These are phyloP conservation scores for Amphipoea oculea DNA, from an alignment of 2,888 invertebrate species.

Conservation along the genomic window DNA sequence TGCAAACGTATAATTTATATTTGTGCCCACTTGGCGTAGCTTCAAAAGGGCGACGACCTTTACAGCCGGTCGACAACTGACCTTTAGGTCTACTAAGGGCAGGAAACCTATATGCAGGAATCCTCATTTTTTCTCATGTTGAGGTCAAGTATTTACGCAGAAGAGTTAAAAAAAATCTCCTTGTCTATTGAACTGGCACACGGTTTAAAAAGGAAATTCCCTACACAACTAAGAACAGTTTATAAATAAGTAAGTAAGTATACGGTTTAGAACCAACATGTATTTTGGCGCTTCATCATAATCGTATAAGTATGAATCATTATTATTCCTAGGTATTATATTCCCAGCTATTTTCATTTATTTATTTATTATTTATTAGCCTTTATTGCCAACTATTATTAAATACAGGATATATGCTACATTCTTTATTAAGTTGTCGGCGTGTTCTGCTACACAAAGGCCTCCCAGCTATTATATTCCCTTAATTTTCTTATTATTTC, in stretches of 20 bases:
- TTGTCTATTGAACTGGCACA: neutral
- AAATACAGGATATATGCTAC: no score
- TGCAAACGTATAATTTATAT: slow-evolving; percentile 69
- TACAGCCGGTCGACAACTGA: slow-evolving; percentile 81
- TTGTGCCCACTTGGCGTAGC: slow-evolving; percentile 66
- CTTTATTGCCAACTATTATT: no score
- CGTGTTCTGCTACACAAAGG: no score
- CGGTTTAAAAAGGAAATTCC: neutral
- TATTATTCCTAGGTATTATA: neutral
- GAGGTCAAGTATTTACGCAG: slow-evolving; percentile 41
- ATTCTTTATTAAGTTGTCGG: no score
- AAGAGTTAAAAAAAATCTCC: neutral
- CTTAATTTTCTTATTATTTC: neutral
- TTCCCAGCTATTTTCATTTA: no score
- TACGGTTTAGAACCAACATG: neutral
- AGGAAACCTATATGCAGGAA: slow-evolving; percentile 63
- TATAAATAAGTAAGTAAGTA: neutral
- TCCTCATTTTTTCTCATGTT: slow-evolving; percentile 52
- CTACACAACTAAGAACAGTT: neutral
- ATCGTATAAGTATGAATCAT: no score
- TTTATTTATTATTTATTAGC: no score
- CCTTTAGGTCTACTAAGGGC: slow-evolving; percentile 79
- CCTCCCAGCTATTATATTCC: neutral
- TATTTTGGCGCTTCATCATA: neutral
- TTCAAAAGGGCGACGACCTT: slow-evolving; percentile 82